A percentile compares a stretch with the other conserved stretches of the same genome.
phyloP scores from a whole-genome alignment of 2,888 invertebrate species.

The Chironomus tentans region DNA sequence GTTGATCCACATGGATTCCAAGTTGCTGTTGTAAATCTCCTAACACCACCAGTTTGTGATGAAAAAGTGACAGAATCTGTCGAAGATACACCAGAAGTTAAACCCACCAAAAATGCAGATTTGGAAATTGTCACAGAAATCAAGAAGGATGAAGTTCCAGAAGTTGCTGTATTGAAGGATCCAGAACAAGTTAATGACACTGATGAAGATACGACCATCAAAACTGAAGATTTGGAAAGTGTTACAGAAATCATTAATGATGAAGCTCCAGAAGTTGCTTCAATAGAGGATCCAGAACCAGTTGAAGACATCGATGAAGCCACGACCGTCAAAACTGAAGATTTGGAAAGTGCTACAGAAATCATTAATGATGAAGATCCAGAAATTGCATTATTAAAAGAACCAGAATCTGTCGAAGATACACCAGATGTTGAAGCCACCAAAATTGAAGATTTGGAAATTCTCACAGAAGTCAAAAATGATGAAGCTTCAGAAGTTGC shows the following conservation, averaged over 20 bases:
- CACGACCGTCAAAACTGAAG: background rate
- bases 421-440: constrained; percentile 40
- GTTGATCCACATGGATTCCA: constrained; percentile 52
- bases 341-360: too few species aligned
- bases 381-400: too few species aligned
- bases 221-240: too few species aligned
- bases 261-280: constrained; percentile 30
- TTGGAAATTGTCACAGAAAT: constrained; percentile 33
- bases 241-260: constrained; percentile 37
- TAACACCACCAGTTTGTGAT: constrained; percentile 40
- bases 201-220: too few species aligned
- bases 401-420: constrained; percentile 42
- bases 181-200: too few species aligned
- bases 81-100: constrained; percentile 43
- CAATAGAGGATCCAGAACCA: constrained; percentile 21
- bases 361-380: too few species aligned
- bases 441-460: background rate
- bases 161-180: too few species aligned
- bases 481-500: constrained; percentile 31
- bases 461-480: constrained; percentile 37
- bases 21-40: constrained; percentile 51
- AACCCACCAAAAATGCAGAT: constrained; percentile 38
- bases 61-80: constrained; percentile 40
- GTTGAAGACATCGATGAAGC: background rate
- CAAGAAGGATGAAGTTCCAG: too few species aligned